Percentiles rank a stretch among this genome's conserved stretches.
phyloP scores from a whole-genome alignment of 2,113 vertebrate genomes.

The Pungitius pungitius region DNA sequence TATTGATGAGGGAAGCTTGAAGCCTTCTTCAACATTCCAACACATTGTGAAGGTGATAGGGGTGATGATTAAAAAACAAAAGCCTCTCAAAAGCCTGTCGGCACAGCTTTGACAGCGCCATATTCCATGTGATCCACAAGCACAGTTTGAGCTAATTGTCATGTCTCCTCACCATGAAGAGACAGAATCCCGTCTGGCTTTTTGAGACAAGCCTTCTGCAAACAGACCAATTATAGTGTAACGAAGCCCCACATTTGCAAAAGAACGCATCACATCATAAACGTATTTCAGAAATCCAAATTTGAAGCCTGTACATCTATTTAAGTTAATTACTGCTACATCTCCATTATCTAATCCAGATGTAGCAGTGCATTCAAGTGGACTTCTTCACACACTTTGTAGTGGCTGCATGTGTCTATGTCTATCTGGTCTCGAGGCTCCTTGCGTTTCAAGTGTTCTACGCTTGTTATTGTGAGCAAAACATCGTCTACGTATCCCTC shows the following conservation, averaged over 20 bases:
- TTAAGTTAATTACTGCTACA: neutral
- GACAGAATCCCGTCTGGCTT: constrained; percentile 2
- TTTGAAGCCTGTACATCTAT: neutral
- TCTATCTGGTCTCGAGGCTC: constrained; percentile 60
- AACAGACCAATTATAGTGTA: constrained; percentile 32
- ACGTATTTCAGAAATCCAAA: constrained; percentile 5
- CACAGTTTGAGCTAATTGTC: neutral
- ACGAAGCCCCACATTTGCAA: neutral
- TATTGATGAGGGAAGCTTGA: neutral
- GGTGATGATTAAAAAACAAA: constrained; percentile 15
- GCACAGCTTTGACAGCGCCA: neutral
- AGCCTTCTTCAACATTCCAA: neutral
- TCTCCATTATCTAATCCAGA: neutral
- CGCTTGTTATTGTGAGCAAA: constrained; percentile 65
- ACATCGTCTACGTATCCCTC: constrained; percentile 53
- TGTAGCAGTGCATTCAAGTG: constrained; percentile 3
- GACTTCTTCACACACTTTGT: constrained; percentile 39
- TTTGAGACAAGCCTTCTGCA: constrained; percentile 10
- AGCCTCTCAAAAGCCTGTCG: neutral
- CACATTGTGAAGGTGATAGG: neutral
- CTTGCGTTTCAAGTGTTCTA: constrained; percentile 48
- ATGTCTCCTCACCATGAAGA: constrained; percentile 11
- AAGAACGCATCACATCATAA: neutral
- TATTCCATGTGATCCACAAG: neutral
- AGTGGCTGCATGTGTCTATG: constrained; percentile 35